These are phyloP conservation scores for Nycticorax nycticorax DNA, from an alignment of 2,113 vertebrate species.

Conservation along the genomic window DNA sequence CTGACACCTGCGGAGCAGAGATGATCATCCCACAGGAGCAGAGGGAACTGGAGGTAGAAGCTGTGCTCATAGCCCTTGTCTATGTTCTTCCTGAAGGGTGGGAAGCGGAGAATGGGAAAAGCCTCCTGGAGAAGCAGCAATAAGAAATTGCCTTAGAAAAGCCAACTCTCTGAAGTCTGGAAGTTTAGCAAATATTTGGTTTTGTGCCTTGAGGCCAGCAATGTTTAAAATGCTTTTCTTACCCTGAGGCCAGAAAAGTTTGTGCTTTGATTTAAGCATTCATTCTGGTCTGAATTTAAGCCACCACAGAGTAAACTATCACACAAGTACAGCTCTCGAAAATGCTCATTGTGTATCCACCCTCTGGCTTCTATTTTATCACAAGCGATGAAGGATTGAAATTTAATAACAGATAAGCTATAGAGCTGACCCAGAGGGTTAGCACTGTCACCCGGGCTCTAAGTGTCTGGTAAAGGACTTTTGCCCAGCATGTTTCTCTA, in stretches of 20 bases:
- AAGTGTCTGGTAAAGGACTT: not conserved
- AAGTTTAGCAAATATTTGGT: slow-evolving; percentile 29
- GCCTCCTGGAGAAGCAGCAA: not conserved
- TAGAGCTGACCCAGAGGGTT: not conserved
- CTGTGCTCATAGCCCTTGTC: not conserved
- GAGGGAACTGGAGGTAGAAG: not conserved
- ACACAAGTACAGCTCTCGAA: not conserved
- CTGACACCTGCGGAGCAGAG: not conserved
- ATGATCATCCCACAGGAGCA: not conserved
- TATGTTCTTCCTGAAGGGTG: not conserved
- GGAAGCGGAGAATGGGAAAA: not conserved
- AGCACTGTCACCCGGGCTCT: not conserved
- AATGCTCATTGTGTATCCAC: not conserved
- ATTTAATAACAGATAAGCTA: slow-evolving; percentile 21
- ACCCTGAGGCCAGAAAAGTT: not conserved
- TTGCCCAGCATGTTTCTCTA: not conserved
- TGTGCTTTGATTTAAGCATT: slow-evolving; percentile 39
- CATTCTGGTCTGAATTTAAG: slow-evolving; percentile 14
- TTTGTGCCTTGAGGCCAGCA: not conserved
- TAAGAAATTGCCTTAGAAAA: slow-evolving; percentile 1
- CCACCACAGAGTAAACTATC: not conserved
- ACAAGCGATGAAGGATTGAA: not conserved
- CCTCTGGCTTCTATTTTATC: slow-evolving; percentile 36
- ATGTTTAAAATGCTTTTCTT: slow-evolving; percentile 31
- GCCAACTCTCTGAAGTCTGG: not conserved